A percentile compares a stretch with the other conserved stretches of the same genome.
These are phyloP conservation scores for Butorides virescens DNA, from an alignment of 2,113 vertebrate genomes.

Conservation along the genomic window DNA sequence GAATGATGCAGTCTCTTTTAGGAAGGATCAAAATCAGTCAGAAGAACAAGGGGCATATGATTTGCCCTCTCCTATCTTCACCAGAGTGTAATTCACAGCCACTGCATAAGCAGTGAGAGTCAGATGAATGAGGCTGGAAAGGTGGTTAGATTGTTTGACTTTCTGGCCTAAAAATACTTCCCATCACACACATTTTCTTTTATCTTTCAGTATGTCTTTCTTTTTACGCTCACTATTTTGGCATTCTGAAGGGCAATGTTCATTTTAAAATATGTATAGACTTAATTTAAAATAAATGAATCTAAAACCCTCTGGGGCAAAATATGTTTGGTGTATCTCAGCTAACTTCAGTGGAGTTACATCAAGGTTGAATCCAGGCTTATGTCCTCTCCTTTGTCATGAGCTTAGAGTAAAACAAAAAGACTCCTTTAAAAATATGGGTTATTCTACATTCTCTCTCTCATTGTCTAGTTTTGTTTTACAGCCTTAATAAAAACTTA, in stretches of 20 bases:
- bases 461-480: not conserved
- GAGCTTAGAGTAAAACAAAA: not conserved
- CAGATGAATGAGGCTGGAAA: not conserved
- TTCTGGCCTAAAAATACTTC: not conserved
- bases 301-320: slow-evolving; percentile 17
- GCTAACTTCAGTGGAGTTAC: not conserved
- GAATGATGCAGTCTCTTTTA: not conserved
- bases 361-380: slow-evolving; percentile 8
- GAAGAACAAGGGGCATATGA: not conserved
- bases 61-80: not conserved
- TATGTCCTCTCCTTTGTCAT: not conserved
- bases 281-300: slow-evolving; percentile 60
- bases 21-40: not conserved
- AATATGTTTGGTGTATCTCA: slow-evolving; percentile 1
- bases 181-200: not conserved
- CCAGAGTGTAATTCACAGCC: not conserved
- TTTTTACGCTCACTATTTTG: slow-evolving; percentile 2
- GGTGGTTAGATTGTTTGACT: not conserved
- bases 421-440: not conserved
- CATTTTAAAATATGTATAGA: slow-evolving; percentile 59
- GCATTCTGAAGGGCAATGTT: slow-evolving; percentile 53
- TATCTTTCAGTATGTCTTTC: slow-evolving; percentile 21
- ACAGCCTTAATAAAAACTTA: not conserved
- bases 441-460: not conserved
- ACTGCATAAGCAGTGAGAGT: not conserved